Evolutionary conservation across 2,113 vertebrate genomes (phyloP), one percentile per base, ranked within the genome.

Genomic region (Rhodinocichla rosea): DNA sequence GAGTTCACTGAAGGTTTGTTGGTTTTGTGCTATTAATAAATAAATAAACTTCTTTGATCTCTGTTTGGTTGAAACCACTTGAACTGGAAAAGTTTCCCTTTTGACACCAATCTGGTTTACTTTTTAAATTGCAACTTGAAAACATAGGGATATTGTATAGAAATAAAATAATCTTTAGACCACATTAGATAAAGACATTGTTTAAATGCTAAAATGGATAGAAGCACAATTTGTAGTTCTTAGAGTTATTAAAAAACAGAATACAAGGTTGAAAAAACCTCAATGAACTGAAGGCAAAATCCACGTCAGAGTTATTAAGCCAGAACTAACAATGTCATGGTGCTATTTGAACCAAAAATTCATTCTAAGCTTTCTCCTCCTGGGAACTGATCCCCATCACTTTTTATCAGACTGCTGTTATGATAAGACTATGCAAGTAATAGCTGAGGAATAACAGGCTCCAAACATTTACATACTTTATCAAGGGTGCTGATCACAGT

Each of bases 401-500:
- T 92, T 94, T 85, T 74, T 75, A 77, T 96, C 86, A 74, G 81
- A 95, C 84, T 85, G 24, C 30, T 77, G 33, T 75, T 95, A 71
- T 81, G 85, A 78, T 90, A 87, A 82, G 49, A 87, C 60, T 79
- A 20, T 49, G 56, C 32, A 81, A 89, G 73, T 75, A 95, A 92
- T 62, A 95, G 47, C 30, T 14, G 77, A 90, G 37, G 73, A 96
- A 82, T 39, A 92, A 24, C 60, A 90, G 83, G 24, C 76, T 94
- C 57, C 78, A 90, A 94, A 90, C 32, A 96, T 96, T 95, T 96
- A 68, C 90, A 96, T 94, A 90, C 63, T 94, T 96, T 94, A 96
- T 92, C 74, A 91, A 87, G 83, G 93, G 57, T 80, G 70, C 83
- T 92, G 91, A 93, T 97, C 83, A 52, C 55, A 83, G 50, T 73